These are phyloP conservation scores for Philhelius pedissequus DNA, from an alignment of 2,888 invertebrate species.

Conservation along the genomic window DNA sequence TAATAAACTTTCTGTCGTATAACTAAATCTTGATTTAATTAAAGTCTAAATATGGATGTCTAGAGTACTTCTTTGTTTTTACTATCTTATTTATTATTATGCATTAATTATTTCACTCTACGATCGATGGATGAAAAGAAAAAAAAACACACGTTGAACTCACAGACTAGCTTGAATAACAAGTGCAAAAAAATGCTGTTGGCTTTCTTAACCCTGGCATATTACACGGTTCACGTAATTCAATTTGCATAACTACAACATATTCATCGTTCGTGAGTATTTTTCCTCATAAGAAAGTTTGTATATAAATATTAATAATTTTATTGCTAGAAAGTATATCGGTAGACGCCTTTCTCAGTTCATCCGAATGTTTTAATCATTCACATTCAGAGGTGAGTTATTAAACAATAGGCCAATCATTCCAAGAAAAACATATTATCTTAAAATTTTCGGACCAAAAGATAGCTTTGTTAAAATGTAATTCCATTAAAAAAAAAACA, in stretches of 20 bases:
- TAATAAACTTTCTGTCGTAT: too few relatives aligned
- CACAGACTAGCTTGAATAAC: not conserved
- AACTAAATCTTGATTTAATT: not conserved
- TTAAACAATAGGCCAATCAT: constrained; percentile 31
- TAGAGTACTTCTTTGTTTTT: not conserved
- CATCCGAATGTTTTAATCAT: constrained; percentile 1
- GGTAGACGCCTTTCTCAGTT: not conserved
- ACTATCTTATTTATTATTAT: not conserved
- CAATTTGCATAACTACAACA: constrained; percentile 30
- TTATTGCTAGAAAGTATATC: constrained; percentile 26
- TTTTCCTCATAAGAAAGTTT: not conserved
- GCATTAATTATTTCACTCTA: not conserved
- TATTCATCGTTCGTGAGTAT: constrained; percentile 3
- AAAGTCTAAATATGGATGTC: not conserved
- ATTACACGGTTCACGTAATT: constrained; percentile 40
- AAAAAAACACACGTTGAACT: not conserved
- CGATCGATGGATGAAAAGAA: not conserved
- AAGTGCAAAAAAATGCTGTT: not conserved
- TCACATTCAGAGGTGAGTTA: not conserved
- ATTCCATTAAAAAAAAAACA: not conserved
- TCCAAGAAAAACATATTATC: constrained; percentile 5
- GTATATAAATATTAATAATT: not conserved
- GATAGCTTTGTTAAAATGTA: constrained; percentile 3
- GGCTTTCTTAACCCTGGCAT: constrained; percentile 20
- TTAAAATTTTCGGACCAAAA: not conserved